These are phyloP conservation scores for Podarcis muralis DNA, from an alignment of 2,113 vertebrate species.

Conservation along the genomic window DNA sequence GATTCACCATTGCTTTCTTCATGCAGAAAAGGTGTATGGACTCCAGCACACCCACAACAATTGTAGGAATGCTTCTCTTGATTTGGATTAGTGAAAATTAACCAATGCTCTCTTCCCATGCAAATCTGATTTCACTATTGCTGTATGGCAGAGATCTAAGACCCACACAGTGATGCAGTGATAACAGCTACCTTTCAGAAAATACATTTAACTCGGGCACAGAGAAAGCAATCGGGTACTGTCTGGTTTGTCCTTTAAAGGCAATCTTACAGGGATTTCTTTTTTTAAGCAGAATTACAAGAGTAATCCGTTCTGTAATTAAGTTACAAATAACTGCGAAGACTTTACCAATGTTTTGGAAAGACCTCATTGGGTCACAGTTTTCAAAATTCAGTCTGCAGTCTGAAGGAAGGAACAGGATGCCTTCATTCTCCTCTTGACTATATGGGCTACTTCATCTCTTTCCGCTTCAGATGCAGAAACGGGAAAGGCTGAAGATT, in stretches of 20 bases:
- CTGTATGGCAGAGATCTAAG: not conserved
- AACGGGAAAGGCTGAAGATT: not conserved
- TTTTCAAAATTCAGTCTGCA: conserved; percentile 20
- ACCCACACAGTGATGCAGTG: too few species aligned
- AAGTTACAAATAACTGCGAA: conserved; percentile 25
- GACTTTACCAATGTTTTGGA: conserved; percentile 10
- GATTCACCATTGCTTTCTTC: not conserved
- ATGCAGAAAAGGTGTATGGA: not conserved
- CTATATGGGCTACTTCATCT: conserved; percentile 28
- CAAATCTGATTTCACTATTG: not conserved
- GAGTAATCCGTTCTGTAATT: conserved; percentile 1
- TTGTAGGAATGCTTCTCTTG: not conserved
- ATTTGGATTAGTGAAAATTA: not conserved
- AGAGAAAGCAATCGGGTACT: not conserved
- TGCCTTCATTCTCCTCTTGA: conserved; percentile 21
- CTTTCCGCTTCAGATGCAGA: conserved; percentile 27
- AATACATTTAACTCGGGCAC: not conserved
- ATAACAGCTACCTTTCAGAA: not conserved
- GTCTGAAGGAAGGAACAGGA: not conserved
- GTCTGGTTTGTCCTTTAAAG: conserved; percentile 29
- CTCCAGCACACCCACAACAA: too few species aligned
- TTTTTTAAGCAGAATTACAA: conserved; percentile 5
- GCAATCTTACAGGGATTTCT: not conserved
- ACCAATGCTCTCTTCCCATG: not conserved
- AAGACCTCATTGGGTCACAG: not conserved